Percentiles rank a stretch among this genome's conserved stretches.
These are phyloP conservation scores for Gallinago paraguaiae DNA, from an alignment of 2,113 vertebrate genomes.

Conservation along the genomic window DNA sequence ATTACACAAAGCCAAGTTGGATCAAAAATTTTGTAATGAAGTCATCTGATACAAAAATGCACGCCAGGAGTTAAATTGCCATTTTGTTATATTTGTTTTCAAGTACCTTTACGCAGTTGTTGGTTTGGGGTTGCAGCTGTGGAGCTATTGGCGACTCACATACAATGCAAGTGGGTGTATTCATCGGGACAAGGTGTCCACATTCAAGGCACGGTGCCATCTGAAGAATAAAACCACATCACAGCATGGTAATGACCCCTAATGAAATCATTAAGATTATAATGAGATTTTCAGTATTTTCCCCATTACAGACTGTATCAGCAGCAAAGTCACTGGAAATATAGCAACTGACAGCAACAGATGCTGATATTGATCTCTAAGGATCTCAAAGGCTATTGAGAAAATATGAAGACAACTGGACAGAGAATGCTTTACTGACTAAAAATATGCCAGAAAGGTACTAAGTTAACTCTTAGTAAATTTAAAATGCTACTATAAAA, in stretches of 20 bases:
- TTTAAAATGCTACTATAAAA: not conserved
- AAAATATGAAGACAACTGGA: not conserved
- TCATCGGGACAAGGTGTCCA: conserved; percentile 81
- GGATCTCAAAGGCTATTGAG: not conserved
- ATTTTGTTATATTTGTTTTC: not conserved
- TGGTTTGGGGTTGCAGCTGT: conserved; percentile 79
- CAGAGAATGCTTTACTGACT: not conserved
- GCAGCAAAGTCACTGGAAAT: not conserved
- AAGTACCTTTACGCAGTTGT: conserved; percentile 77
- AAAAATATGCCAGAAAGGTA: not conserved
- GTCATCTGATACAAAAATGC: not conserved
- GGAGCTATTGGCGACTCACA: conserved; percentile 81
- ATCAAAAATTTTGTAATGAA: not conserved
- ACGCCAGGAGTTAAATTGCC: not conserved
- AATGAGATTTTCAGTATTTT: not conserved
- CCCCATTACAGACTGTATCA: not conserved
- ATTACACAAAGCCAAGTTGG: not conserved
- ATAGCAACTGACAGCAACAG: not conserved
- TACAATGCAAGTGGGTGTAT: conserved; percentile 83
- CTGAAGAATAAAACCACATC: conserved; percentile 67
- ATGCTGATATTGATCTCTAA: not conserved
- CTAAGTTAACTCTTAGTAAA: not conserved
- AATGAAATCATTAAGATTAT: not conserved
- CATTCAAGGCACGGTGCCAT: conserved; percentile 82
- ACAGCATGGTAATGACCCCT: not conserved